Conservation (phyloP, 2,797 vertebrate species). For the Phyllotis vaccarum region DNA sequence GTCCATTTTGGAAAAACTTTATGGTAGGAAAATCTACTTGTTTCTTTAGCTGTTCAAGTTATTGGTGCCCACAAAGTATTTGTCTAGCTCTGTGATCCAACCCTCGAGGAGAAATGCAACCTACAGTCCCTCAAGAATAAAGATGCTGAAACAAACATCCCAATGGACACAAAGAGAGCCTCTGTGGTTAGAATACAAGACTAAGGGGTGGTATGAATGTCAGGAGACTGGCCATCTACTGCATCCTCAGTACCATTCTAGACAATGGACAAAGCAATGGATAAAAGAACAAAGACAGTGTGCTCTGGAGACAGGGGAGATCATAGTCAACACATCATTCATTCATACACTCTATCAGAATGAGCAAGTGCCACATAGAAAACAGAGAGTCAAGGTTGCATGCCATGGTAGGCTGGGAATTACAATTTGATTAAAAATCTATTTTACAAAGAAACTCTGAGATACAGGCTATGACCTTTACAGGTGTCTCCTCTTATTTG, state of each 20-base stretch:
- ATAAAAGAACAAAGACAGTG: background rate
- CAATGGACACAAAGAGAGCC: background rate
- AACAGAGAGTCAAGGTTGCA: background rate
- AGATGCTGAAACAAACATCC: background rate
- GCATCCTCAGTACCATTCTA: background rate
- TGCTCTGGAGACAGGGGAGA: background rate
- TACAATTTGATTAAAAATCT: background rate
- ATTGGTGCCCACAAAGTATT: too few relatives aligned
- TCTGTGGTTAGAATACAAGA: background rate
- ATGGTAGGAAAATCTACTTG: conserved; percentile 6
- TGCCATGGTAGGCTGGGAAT: background rate
- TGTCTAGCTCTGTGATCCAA: background rate
- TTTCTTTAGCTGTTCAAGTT: conserved; percentile 24
- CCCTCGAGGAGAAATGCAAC: background rate
- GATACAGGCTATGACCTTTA: background rate
- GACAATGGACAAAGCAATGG: background rate
- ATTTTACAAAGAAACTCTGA: background rate
- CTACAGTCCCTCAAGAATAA: background rate
- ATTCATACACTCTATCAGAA: background rate
- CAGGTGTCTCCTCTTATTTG: background rate
- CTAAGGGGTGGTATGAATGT: background rate
- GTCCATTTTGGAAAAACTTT: conserved; percentile 4
- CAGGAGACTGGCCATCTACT: background rate
- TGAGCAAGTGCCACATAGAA: background rate
- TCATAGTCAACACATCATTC: background rate